A percentile compares a stretch with the other conserved stretches of the same genome.
These are phyloP conservation scores for Salvelinus namaycush DNA, from an alignment of 2,113 vertebrate genomes.

Conservation along the genomic window DNA sequence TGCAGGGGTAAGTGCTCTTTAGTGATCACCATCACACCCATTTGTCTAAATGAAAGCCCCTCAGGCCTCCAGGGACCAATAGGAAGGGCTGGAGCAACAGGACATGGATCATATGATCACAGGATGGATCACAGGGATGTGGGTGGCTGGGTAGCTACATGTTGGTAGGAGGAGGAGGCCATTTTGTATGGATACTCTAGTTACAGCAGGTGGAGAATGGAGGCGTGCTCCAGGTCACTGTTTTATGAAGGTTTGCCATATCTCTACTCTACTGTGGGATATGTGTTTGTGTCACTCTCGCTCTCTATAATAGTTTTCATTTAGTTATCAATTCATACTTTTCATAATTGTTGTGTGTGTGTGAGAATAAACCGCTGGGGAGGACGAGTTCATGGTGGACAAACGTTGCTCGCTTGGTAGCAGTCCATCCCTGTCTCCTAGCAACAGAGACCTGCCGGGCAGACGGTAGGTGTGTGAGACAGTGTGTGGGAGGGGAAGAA, in stretches of 20 bases:
- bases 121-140: not conserved
- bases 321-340: no score
- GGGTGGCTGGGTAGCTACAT: not conserved
- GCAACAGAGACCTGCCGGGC: conserved; percentile 79
- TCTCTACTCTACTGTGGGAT: no score
- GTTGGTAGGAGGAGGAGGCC: not conserved
- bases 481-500: conserved; percentile 19
- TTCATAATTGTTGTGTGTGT: no score
- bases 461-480: conserved; percentile 76
- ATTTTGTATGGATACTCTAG: not conserved
- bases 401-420: conserved; percentile 75
- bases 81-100: conserved; percentile 56
- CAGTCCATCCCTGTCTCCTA: conserved; percentile 76
- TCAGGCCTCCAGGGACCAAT: conserved; percentile 54
- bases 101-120: conserved; percentile 32
- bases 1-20: conserved; percentile 57
- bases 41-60: conserved; percentile 71
- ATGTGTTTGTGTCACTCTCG: not conserved
- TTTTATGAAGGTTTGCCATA: no score
- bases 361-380: conserved; percentile 14
- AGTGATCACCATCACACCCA: conserved; percentile 52
- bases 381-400: conserved; percentile 69
- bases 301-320: no score
- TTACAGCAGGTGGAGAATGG: no score
- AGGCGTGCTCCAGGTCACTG: no score